A percentile compares a stretch with the other conserved stretches of the same genome.
Evolutionary conservation across 2,797 vertebrate species (phyloP).

Genomic region (Tapirus indicus): DNA sequence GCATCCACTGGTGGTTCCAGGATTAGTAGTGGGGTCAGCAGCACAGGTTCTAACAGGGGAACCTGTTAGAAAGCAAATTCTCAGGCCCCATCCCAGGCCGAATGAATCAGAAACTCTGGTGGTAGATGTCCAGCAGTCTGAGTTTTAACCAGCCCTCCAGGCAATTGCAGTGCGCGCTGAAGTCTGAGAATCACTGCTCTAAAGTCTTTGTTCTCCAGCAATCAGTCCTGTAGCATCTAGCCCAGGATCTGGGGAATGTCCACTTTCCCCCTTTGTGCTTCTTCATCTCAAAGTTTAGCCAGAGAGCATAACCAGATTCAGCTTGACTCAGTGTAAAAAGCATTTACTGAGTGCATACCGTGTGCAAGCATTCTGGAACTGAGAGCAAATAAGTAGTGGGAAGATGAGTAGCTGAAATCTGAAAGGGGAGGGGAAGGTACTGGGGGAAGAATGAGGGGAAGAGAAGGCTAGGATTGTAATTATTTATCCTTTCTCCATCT

Average conservation of each 20-base stretch:
- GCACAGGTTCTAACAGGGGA: background rate
- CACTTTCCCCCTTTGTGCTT: background rate
- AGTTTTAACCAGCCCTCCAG: background rate
- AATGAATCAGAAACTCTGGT: background rate
- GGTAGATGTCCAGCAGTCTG: background rate
- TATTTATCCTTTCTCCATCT: background rate
- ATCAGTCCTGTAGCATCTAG: background rate
- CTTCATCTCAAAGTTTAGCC: slow-evolving; percentile 37
- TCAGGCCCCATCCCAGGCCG: background rate
- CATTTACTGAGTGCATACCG: background rate
- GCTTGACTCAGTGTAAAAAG: slow-evolving; percentile 39
- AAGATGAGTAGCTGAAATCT: background rate
- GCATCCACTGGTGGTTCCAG: background rate
- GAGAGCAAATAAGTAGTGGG: background rate
- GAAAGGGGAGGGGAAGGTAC: background rate
- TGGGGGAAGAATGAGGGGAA: background rate
- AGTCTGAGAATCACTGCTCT: background rate
- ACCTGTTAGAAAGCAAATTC: background rate
- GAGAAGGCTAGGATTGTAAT: background rate
- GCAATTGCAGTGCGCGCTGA: background rate
- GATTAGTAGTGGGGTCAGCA: background rate
- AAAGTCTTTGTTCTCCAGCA: background rate
- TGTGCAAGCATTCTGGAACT: slow-evolving; percentile 36
- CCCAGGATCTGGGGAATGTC: background rate
- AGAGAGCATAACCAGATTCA: background rate